Base-by-base conservation (phyloP, 1,140 invertebrate genomes). In the Venturia canescens region DNA sequence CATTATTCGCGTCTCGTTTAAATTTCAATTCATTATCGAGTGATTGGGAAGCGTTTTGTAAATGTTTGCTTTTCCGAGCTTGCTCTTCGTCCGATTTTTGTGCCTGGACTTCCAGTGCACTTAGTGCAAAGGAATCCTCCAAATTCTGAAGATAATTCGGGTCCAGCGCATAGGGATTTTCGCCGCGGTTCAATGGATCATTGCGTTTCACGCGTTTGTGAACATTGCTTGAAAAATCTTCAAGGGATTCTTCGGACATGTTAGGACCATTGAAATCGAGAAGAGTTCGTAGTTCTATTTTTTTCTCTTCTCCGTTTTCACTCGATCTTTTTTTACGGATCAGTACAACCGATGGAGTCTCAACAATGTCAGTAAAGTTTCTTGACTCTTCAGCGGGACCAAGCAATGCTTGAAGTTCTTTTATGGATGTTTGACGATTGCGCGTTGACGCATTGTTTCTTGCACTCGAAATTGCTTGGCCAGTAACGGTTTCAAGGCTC, bases 141-240 rank as follows among this genome's bases (percentile, higher is more conserved):
- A 81, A 70, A 29, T 77, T 53, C 15, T 77, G 57, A 27, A 81
- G 63, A 60, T 81, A 81, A 69, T 76, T 76, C 16, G 80, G 77
- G 13, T 70, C 57, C 15, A 57, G 66, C 0, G 50, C 48, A 9
- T 29, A 63, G 6, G 38, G 7, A 29, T 31, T 31, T 69, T 78
- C 75, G 38, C 79, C 38, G 0, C n/a, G 26, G 11, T 81, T 60
- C 23, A 18, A 34, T 31, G 66, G 66, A 66, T 70, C 70, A 26
- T 82, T 75, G 23, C 83, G 83, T 69, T 84, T 84, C n/a, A 84
- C 83, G 0, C 83, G 78, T 13, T 80, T 77, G 67, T 84, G 83
- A 11, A 38, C 3, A 16, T n/a, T n/a, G 3, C 53, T 18, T 1
- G 57, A 38, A 13, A 4, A 69, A 0, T 75, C 50, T 23, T 34